Evolutionary conservation across 2,888 invertebrate genomes (phyloP), one percentile per base, ranked within the genome.

Genomic region (Drosophila pseudotalamancana): DNA sequence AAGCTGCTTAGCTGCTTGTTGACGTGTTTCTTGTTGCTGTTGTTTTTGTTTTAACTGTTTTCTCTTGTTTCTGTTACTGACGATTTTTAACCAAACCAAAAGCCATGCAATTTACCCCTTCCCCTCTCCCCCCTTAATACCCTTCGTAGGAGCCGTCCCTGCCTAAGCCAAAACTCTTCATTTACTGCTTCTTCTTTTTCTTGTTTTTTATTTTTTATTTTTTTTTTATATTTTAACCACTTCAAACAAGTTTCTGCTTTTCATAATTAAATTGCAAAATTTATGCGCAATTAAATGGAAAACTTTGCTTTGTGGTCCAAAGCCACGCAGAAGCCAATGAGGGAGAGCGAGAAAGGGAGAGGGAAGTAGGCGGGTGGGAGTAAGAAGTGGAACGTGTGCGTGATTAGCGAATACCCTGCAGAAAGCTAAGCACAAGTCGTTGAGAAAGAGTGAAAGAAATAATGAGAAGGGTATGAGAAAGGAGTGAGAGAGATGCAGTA

Each of bases 261-360:
- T 81, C 70, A 79, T 77, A 81, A 81, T 87, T 87, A 84, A 87
- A 86, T 85, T 87, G 67, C 72, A 78, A 83, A 84, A 87, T 86
- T 81, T 83, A 81, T 82, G 81, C 86, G 79, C 84, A 83, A 83
- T 86, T 87, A 85, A 87, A 87, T 86, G 80, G 75, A 87, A 82
- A 81, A 83, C 76, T 81, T 82, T 81, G 64, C 83, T 76, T 77
- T 82, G 77, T 77, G 80, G 77, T 55, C 49, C 45, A 61, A 64
- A 63, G 51, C 55, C 35, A 72, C 34, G 54, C 48, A 53, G 46
- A 49, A 51, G 53, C 60, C 53, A 71, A 55, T 56, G 14, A 29
- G 16, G 39, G 16, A 11, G 16, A 27, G 49, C n/a, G 9, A 29
- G 29, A 19, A 4, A 12, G 8, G n/a, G 40, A 25, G 21, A 16